These are phyloP conservation scores for Antennarius maculatus DNA, from an alignment of 2,797 vertebrate species.

Conservation along the genomic window DNA sequence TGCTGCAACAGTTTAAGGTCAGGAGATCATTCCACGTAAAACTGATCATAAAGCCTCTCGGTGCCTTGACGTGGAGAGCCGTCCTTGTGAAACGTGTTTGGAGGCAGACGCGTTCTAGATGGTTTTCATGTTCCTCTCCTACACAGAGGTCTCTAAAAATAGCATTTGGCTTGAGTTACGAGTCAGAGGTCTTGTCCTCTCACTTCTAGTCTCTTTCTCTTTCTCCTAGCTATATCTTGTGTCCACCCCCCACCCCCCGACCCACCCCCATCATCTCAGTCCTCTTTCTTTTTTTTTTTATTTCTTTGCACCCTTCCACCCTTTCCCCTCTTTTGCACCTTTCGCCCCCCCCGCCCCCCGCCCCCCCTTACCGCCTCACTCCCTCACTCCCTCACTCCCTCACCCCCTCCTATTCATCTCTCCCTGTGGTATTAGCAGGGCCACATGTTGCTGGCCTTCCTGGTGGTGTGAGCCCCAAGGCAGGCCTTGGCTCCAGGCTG, in stretches of 20 bases:
- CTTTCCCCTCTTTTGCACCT: neutral
- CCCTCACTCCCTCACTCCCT: too few species aligned
- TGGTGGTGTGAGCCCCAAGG: constrained; percentile 84
- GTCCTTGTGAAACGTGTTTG: constrained; percentile 47
- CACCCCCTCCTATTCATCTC: constrained; percentile 67
- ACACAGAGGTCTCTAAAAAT: constrained; percentile 80
- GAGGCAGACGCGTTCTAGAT: constrained; percentile 40
- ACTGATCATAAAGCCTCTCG: constrained; percentile 13
- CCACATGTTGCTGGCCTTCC: constrained; percentile 92
- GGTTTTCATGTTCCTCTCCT: constrained; percentile 60
- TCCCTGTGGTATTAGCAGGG: constrained; percentile 88
- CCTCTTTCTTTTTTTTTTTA: neutral
- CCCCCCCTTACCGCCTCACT: neutral
- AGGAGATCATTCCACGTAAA: neutral
- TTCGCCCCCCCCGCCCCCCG: neutral
- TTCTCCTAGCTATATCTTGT: constrained; percentile 35
- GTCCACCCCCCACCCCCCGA: constrained; percentile 26
- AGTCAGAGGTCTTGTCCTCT: constrained; percentile 74
- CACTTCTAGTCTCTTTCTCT: constrained; percentile 16
- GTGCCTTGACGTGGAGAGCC: constrained; percentile 23
- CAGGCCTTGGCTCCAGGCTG: constrained; percentile 95
- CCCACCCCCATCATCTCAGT: constrained; percentile 29
- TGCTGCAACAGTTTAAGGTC: neutral
- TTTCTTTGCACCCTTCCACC: neutral
- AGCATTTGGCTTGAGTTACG: constrained; percentile 78